phyloP scores from a whole-genome alignment of 2,797 vertebrate genomes.

The Pseudocheirus occidentalis region DNA sequence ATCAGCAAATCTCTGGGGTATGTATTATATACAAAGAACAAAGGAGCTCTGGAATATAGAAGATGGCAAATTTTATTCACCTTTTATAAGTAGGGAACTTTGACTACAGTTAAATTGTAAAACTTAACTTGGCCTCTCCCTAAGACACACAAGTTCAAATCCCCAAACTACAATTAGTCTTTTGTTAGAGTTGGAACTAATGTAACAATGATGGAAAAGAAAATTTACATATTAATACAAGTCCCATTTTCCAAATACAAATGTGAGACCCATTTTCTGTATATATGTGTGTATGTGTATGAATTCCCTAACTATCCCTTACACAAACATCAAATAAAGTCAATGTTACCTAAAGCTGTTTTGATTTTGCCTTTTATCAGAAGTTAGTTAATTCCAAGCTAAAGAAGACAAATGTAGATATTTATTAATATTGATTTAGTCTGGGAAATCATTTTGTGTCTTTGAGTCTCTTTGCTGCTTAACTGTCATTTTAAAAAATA shows the following conservation, averaged over 20 bases:
- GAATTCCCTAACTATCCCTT: neutral
- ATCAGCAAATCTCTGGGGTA: constrained; percentile 43
- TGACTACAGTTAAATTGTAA: constrained; percentile 15
- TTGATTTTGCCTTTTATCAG: constrained; percentile 24
- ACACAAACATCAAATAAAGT: constrained; percentile 46
- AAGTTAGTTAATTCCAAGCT: neutral
- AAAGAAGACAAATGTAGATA: neutral
- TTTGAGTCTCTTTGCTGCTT: constrained; percentile 42
- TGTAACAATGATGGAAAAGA: neutral
- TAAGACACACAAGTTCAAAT: neutral
- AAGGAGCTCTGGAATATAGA: neutral
- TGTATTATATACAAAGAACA: constrained; percentile 11
- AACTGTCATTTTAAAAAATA: constrained; percentile 36
- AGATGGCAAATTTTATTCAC: neutral
- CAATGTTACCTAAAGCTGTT: neutral
- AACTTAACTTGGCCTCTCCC: neutral
- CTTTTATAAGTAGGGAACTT: constrained; percentile 1
- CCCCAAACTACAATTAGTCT: constrained; percentile 40
- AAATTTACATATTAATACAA: neutral
- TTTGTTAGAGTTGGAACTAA: neutral
- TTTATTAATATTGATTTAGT: constrained; percentile 1
- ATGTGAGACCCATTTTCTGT: neutral
- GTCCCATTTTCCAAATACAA: neutral
- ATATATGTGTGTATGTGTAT: neutral
- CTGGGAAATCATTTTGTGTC: constrained; percentile 44